Evolutionary conservation across 2,888 invertebrate genomes (phyloP).

Genomic region (Sarcophaga subvicina): DNA sequence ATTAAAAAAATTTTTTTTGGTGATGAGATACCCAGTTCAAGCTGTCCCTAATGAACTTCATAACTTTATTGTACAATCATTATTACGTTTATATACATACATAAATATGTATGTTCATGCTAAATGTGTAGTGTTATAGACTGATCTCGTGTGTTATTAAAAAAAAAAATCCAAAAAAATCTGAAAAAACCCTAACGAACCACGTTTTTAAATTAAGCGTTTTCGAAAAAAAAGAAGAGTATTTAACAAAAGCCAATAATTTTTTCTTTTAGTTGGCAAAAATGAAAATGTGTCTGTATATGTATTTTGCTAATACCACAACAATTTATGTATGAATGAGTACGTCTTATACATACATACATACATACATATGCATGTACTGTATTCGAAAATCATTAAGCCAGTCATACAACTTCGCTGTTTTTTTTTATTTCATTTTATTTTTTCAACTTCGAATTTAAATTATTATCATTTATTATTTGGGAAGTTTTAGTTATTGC

Average conservation of each 20-base stretch:
- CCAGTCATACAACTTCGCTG: conserved; percentile 41
- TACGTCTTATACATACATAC: neutral
- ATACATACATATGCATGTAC: neutral
- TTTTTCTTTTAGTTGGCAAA: conserved; percentile 27
- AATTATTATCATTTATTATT: conserved; percentile 35
- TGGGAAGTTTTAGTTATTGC: conserved; percentile 26
- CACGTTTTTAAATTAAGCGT: conserved; percentile 47
- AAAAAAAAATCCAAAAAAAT: neutral
- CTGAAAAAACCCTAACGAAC: neutral
- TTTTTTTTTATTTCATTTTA: neutral
- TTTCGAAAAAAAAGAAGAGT: neutral
- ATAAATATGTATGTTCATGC: too few species aligned
- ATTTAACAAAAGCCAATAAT: conserved; percentile 23
- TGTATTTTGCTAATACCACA: neutral
- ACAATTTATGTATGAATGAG: neutral
- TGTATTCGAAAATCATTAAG: conserved; percentile 36
- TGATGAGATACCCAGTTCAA: too few species aligned
- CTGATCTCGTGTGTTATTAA: conserved; percentile 33
- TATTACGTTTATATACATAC: conserved; percentile 34
- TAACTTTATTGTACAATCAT: conserved; percentile 1
- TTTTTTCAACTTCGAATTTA: conserved; percentile 18
- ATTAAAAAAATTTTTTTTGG: too few species aligned
- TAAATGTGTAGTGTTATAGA: conserved; percentile 23
- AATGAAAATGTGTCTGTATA: conserved; percentile 19
- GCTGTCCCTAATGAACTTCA: too few species aligned